These are phyloP conservation scores for Butorides virescens DNA, from an alignment of 2,113 vertebrate genomes.

Conservation along the genomic window DNA sequence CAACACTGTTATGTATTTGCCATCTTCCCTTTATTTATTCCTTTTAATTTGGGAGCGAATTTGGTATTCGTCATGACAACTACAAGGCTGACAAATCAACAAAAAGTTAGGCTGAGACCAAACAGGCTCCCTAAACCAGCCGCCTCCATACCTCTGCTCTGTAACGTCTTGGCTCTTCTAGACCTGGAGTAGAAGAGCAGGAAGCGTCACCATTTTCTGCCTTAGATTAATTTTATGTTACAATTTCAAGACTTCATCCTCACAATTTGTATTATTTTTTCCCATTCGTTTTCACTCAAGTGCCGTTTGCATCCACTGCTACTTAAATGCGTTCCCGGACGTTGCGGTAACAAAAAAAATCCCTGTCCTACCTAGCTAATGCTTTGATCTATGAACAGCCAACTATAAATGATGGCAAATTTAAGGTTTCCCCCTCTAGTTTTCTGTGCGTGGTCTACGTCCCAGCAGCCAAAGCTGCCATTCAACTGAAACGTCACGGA, in stretches of 20 bases:
- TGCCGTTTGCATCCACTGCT: neutral
- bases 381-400: neutral
- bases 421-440: neutral
- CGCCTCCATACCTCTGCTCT: neutral
- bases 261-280: fast-evolving
- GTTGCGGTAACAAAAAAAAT: neutral
- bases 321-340: fast-evolving
- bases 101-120: neutral
- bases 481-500: neutral
- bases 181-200: neutral
- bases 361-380: neutral
- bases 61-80: neutral
- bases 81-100: neutral
- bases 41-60: neutral
- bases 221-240: fast-evolving
- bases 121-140: neutral
- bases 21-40: neutral
- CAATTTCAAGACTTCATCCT: neutral
- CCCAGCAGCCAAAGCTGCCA: neutral
- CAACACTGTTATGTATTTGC: neutral
- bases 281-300: neutral
- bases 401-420: neutral
- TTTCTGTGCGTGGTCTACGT: neutral
- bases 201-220: neutral
- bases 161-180: neutral